Evolutionary conservation across 2,888 invertebrate species (phyloP), one percentile per base, ranked within the genome.

Genomic region (Idaea dimidiata): DNA sequence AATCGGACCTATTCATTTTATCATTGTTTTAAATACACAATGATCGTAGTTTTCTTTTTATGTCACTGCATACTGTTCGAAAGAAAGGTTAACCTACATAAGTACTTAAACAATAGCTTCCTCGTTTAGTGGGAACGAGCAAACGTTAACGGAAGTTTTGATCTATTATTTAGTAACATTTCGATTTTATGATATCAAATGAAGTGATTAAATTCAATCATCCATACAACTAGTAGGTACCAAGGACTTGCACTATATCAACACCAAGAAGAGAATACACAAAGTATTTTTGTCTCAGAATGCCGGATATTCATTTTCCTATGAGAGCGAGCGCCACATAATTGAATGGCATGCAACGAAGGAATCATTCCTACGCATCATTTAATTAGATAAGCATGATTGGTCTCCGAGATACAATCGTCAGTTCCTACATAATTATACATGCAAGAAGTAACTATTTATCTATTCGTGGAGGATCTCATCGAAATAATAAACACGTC

Each of bases 261-360:
- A 14, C 14, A 14, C 14, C 43, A 43, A 43, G 14, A 10, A 43
- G 43, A 5, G 43, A 43, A 43, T 8, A 43, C 10, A 43, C 14
- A 43, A 8, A 4, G 43, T 43, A 43, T 2, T 43, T 32, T 43
- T 14, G 43, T 10, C 2, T 7, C 43, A 8, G 43, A 43, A 43
- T 43, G 43, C 43, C 43, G 10, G 6, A 43, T 43, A 43, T 10
- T 14, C 10, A 43, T 43, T 10, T 43, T 43, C 43, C 43, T 43
- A 43, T 43, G 43, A 43, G 43, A 43, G 43, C 43, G 43, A 43
- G 43, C 43, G 43, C 43, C 43, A 43, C 43, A 43, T 43, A 43
- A 43, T 43, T 43, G 43, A 43, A 43, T 43, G 14, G 43, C 43
- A 43, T 43, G 43, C 8, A 3, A 43, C 8, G 8, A 43, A 43